Conservation (phyloP, 2,797 vertebrate species). For the Arnoldichthys spilopterus region DNA sequence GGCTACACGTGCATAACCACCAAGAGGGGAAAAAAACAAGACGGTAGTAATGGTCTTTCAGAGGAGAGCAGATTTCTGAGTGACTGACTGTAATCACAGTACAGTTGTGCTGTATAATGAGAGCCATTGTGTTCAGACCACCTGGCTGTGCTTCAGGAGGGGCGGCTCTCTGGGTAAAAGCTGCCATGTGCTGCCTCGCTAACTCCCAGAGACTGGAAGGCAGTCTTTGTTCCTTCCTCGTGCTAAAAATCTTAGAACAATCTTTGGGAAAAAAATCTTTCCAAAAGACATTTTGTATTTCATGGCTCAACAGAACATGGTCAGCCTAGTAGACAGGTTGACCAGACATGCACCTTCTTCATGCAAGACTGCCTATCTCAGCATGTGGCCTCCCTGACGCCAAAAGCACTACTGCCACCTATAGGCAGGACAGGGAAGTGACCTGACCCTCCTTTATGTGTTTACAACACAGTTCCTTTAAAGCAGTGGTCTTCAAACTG, state of each 20-base stretch:
- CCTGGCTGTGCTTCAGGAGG: conserved; percentile 36
- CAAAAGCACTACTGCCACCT: conserved; percentile 61
- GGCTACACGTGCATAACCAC: conserved; percentile 11
- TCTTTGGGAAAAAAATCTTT: conserved; percentile 25
- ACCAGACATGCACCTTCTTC: conserved; percentile 35
- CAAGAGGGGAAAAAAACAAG: conserved; percentile 17
- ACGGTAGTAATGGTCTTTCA: conserved; percentile 23
- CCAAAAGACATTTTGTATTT: conserved; percentile 38
- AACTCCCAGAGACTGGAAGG: background rate
- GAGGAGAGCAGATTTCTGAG: conserved; percentile 22
- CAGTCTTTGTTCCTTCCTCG: conserved; percentile 32
- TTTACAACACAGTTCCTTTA: background rate
- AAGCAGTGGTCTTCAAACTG: background rate
- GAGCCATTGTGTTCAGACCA: conserved; percentile 45
- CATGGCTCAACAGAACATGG: conserved; percentile 30
- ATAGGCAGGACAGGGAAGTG: conserved; percentile 37
- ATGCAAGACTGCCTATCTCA: conserved; percentile 60
- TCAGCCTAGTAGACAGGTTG: conserved; percentile 47
- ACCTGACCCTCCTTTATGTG: background rate
- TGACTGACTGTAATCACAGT: conserved; percentile 47
- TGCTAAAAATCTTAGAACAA: background rate
- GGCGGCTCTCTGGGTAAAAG: background rate
- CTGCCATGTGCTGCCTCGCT: background rate
- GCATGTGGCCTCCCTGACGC: conserved; percentile 44
- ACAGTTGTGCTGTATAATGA: conserved; percentile 50